Evolutionary conservation across 2,888 invertebrate genomes (phyloP).

Genomic region (Cantharis rustica): DNA sequence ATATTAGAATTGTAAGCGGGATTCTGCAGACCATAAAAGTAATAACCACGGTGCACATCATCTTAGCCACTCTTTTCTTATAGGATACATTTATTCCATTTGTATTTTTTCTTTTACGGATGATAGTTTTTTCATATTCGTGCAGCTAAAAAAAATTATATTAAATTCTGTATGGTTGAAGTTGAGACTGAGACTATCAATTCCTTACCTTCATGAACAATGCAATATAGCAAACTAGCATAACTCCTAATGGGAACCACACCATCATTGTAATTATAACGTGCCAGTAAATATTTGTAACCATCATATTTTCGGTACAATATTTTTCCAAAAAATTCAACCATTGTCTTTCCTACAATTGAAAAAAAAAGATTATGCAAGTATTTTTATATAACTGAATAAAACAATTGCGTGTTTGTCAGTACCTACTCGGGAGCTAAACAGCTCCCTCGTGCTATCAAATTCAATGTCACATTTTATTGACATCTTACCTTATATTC

Average conservation of each 20-base stretch:
- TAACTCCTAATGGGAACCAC: conserved; percentile 76
- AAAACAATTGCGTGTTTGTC: too few species aligned
- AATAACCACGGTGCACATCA: conserved; percentile 71
- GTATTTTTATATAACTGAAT: too few species aligned
- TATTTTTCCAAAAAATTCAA: conserved; percentile 74
- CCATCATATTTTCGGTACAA: conserved; percentile 70
- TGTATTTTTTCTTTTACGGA: conserved; percentile 62
- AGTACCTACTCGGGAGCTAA: too few species aligned
- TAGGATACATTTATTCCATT: conserved; percentile 63
- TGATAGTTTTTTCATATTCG: conserved; percentile 66
- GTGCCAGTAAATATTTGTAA: conserved; percentile 78
- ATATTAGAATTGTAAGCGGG: conserved; percentile 74
- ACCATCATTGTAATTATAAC: conserved; percentile 75
- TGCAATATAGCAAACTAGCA: conserved; percentile 74
- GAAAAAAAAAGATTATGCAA: neutral
- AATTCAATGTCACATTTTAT: too few species aligned
- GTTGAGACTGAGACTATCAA: neutral
- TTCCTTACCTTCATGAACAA: conserved; percentile 67
- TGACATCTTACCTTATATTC: conserved; percentile 60
- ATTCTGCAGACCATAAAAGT: conserved; percentile 71
- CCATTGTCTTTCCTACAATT: conserved; percentile 72
- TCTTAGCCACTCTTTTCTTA: conserved; percentile 70
- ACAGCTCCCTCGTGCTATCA: too few species aligned
- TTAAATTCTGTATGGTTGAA: conserved; percentile 35
- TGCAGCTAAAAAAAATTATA: conserved; percentile 62